Evolutionary conservation across 2,113 vertebrate species (phyloP), one percentile per base, ranked within the genome.

Genomic region (Elgaria multicarinata): DNA sequence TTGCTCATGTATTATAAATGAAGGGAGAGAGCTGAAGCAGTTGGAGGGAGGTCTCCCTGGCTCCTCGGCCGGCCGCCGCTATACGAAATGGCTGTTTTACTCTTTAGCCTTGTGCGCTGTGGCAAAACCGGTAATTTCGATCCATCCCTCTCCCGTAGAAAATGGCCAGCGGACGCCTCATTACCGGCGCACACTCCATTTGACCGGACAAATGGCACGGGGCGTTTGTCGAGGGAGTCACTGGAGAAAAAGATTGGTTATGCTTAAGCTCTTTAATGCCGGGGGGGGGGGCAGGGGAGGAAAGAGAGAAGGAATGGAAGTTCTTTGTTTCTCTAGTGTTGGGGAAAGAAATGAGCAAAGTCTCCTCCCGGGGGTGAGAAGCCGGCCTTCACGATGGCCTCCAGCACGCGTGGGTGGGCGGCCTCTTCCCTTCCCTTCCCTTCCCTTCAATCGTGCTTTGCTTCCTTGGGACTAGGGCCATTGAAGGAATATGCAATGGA

Each of bases 131-230:
- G 90, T 58, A 2, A 55, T 78, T 69, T 69, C 12, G 8, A 50
- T 69, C 58, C 44, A 18, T 46, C 7, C 26, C 20, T 20, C 81
- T 85, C n/a, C n/a, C 39, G 7, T 78, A 26, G 2, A 7, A 87
- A 39, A 2, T 77, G 92, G 86, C 89, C 88, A n/a, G 39, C 3
- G 24, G 53, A 82, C 18, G 89, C 42, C 6, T 83, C 0, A 0
- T 0, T 74, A 85, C 0, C 2, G 91, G 75, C 10, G 1, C 13
- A n/a, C 13, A 28, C 74, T 90, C 88, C 83, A 67, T 91, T 89
- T 66, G 36, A 62, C 78, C 85, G 87, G 92, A 66, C 80, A 80
- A 46, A 75, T 80, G 78, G 6, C 55, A 6, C 16, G 28, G 87
- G 26, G n/a, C 64, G 62, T 24, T 3, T 0, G 55, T 2, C 18